Base-by-base conservation (phyloP, 2,888 invertebrate genomes). In the Caenorhabditis sp. region DNA sequence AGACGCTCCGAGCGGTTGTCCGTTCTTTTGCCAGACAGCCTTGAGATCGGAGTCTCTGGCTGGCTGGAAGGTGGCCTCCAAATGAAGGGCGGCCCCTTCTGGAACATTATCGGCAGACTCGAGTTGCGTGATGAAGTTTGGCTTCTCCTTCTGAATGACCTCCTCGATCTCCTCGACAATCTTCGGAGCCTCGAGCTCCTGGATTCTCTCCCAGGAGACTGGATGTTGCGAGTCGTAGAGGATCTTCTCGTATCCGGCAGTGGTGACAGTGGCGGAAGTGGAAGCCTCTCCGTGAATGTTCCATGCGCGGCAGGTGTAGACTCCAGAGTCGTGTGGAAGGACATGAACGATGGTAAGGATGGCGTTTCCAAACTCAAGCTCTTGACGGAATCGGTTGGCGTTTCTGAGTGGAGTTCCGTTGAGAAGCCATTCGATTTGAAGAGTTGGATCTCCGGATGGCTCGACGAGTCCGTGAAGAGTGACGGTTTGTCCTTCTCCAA, bases 41-140 rank as follows among this genome's bases (percentile, higher is more conserved):
- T 87, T 86, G n/a, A 97, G 94, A 85, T 95, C 95, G 0, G 96
- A 94, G 93, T 97, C 97, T 72, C 97, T 96, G 0, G 97, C 96
- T 16, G 97, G 97, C 92, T 97, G 97, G n/a, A 97, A 94, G 26
- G 96, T 95, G n/a, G 96, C 97, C 93, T 97, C 97, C 92, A 97
- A 96, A 93, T 97, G 97, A 81, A 96, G 96, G 3, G 96, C 96
- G 93, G 96, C 96, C 92, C 96, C 96, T 93, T 97, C 97, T 10
- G 87, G 95, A 88, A 96, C 95, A 56, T 91, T 88, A 89, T 97
- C 96, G 88, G 96, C 95, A 91, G 96, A 97, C 92, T 96, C 96
- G 72, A 97, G 94, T 0, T 97, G 96, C 92, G 96, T 96, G 8
- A 97, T 96, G 87, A 91, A 91, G 14, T 89, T 69, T 19, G 91